Conservation (phyloP, 2,888 invertebrate species). For the Autographa gamma region DNA sequence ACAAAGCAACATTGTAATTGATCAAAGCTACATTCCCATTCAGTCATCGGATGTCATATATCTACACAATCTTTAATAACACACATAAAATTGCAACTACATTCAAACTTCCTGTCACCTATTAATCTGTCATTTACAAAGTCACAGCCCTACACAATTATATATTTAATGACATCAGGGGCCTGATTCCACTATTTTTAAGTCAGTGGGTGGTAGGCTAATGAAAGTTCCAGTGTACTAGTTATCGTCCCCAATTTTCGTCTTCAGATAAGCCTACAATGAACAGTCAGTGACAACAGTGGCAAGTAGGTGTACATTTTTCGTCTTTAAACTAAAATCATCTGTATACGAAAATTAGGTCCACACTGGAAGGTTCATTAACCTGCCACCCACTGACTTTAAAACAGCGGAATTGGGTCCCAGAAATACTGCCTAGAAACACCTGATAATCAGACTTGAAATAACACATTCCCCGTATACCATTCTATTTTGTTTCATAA, state of each 20-base stretch:
- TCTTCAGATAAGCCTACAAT: no score
- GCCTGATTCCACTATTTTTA: no score
- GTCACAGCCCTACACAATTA: constrained; percentile 45
- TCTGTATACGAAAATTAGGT: no score
- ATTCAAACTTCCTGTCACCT: constrained; percentile 37
- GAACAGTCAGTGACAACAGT: no score
- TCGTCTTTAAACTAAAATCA: no score
- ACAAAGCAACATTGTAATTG: constrained; percentile 21
- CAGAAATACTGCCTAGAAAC: constrained; percentile 37
- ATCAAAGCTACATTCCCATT: constrained; percentile 27
- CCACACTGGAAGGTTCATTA: no score
- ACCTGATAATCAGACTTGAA: constrained; percentile 44
- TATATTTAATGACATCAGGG: constrained; percentile 33
- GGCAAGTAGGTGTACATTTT: no score
- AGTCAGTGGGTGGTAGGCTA: no score
- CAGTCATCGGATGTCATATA: constrained; percentile 10
- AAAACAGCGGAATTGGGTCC: no score
- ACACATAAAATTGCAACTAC: constrained; percentile 39
- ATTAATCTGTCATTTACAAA: constrained; percentile 56
- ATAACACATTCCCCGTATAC: constrained; percentile 25
- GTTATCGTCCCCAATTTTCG: no score
- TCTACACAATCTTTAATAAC: constrained; percentile 17
- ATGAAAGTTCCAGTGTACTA: no score
- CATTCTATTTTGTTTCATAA: constrained; percentile 51
- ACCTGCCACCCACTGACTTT: no score